These are phyloP conservation scores for Silurus lanzhouensis DNA, from an alignment of 2,797 vertebrate species.

Conservation along the genomic window DNA sequence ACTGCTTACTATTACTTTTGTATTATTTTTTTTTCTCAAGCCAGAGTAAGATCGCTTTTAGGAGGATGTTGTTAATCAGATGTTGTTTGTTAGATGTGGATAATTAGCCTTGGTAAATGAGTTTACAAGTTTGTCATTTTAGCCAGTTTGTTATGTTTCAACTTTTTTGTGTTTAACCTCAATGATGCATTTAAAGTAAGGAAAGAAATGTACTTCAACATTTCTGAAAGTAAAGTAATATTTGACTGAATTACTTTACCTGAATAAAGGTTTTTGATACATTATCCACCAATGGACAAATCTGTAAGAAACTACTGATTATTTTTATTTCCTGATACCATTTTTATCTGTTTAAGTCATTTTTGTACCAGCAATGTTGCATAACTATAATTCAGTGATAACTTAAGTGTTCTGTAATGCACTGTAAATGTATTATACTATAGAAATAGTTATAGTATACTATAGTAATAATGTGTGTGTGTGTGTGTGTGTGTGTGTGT, in stretches of 20 bases:
- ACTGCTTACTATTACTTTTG: not conserved
- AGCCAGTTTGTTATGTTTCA: too few relatives aligned
- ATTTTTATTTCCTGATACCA: not conserved
- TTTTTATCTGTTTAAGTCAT: not conserved
- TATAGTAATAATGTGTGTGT: not conserved
- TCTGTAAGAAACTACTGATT: not conserved
- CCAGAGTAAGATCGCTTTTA: not conserved
- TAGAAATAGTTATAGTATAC: not conserved
- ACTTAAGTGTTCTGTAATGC: slow-evolving; percentile 10
- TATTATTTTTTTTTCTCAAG: not conserved
- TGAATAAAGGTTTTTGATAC: not conserved
- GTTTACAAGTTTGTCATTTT: not conserved
- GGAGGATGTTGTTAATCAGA: not conserved
- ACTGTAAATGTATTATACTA: too few relatives aligned
- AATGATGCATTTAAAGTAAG: too few relatives aligned
- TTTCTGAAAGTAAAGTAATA: not conserved
- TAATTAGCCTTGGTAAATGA: not conserved
- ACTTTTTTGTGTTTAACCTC: too few relatives aligned
- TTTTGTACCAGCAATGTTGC: not conserved
- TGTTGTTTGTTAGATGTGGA: not conserved
- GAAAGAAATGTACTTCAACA: not conserved
- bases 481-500: not conserved
- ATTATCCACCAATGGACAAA: not conserved
- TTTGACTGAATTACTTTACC: not conserved
- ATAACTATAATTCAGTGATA: not conserved